Evolutionary conservation across 2,113 vertebrate species (phyloP).

Genomic region (Oceanodroma tethys): DNA sequence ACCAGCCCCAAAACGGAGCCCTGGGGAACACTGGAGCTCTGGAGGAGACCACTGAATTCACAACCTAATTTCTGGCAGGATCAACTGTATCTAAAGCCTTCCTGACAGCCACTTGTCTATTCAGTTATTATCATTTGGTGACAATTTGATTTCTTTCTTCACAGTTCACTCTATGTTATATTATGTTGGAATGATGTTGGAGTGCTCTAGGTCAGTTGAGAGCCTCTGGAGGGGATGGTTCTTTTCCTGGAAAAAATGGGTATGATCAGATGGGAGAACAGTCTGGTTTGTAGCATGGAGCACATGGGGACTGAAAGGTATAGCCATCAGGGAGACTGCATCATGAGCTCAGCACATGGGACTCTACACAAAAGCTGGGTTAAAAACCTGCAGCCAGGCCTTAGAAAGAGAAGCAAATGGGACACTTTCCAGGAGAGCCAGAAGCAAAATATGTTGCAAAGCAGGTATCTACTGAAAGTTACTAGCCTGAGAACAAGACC

Average conservation of each 20-base stretch:
- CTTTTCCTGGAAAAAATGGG: neutral
- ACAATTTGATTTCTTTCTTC: neutral
- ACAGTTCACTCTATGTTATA: neutral
- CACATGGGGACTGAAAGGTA: neutral
- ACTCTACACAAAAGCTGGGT: neutral
- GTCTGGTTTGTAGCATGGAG: neutral
- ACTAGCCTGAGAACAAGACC: neutral
- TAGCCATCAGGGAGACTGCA: neutral
- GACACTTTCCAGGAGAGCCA: neutral
- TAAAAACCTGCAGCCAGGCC: neutral
- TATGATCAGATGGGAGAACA: neutral
- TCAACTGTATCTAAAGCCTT: neutral
- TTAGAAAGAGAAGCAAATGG: neutral
- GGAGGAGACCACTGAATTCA: neutral
- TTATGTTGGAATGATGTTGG: neutral
- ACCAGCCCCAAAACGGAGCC: too few species aligned
- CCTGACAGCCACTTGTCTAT: neutral
- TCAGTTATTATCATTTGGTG: neutral
- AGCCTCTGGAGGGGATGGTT: neutral
- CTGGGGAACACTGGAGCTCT: too few species aligned
- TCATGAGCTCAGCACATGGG: accelerated
- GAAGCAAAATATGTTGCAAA: neutral
- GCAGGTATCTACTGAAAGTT: neutral
- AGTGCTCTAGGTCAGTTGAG: neutral
- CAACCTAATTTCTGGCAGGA: neutral